phyloP scores from a whole-genome alignment of 2,113 vertebrate species.

The Pachyramphus minor region DNA sequence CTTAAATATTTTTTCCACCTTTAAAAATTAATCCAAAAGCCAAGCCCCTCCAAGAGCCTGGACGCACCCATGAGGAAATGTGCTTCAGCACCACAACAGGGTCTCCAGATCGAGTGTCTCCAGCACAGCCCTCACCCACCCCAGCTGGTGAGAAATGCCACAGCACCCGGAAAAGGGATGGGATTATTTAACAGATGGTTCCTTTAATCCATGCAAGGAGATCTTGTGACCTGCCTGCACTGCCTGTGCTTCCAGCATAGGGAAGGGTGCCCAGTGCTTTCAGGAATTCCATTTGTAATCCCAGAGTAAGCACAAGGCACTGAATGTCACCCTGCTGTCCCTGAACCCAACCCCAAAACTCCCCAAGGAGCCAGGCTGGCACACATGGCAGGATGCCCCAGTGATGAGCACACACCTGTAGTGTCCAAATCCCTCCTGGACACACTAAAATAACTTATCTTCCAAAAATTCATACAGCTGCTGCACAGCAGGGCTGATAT shows the following conservation, averaged over 20 bases:
- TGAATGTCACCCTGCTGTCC: accelerated
- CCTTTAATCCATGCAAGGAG: not conserved
- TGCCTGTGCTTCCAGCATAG: accelerated
- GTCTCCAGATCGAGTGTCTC: accelerated
- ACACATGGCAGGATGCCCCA: accelerated
- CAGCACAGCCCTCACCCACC: accelerated
- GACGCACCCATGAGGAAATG: accelerated
- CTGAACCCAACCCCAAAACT: accelerated
- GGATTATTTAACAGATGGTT: constrained; percentile 5
- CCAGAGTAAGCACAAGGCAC: accelerated
- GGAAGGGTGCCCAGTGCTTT: accelerated
- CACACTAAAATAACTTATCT: accelerated
- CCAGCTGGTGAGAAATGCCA: accelerated
- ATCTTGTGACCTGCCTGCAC: not conserved
- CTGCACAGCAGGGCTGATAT: not conserved
- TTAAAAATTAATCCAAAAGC: not conserved
- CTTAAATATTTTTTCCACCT: not conserved
- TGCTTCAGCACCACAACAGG: accelerated
- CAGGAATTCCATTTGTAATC: accelerated
- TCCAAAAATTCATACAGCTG: accelerated
- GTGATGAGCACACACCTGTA: accelerated
- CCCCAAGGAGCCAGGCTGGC: accelerated
- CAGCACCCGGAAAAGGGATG: accelerated
- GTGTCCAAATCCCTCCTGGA: accelerated
- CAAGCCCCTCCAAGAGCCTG: accelerated